Evolutionary conservation across 1,140 invertebrate genomes (phyloP).

Genomic region (Mercenaria mercenaria): DNA sequence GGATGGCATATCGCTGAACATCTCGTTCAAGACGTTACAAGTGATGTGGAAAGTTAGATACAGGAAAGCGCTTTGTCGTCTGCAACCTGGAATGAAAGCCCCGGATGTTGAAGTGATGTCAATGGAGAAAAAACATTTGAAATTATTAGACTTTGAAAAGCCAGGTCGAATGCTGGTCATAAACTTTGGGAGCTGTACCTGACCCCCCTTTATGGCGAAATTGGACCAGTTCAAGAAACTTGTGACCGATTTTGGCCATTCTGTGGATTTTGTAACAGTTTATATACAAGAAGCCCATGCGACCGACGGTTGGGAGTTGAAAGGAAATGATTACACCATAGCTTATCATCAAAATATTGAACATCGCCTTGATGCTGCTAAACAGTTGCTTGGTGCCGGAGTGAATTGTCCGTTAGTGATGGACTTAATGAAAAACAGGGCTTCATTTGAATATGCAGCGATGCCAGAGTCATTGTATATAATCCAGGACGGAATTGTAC

Average conservation of each 20-base stretch:
- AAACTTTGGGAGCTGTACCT: constrained; percentile 81
- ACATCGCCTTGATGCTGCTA: constrained; percentile 67
- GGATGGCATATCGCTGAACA: not conserved
- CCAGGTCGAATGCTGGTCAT: constrained; percentile 74
- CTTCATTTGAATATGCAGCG: constrained; percentile 47
- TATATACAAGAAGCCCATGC: constrained; percentile 80
- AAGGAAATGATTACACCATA: constrained; percentile 52
- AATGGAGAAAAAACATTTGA: constrained; percentile 54
- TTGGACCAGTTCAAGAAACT: constrained; percentile 69
- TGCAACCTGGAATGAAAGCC: constrained; percentile 39
- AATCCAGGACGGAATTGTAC: constrained; percentile 64
- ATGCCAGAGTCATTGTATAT: constrained; percentile 68
- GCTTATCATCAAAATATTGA: constrained; percentile 66
- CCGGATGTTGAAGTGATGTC: constrained; percentile 60
- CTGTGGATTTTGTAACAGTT: constrained; percentile 76
- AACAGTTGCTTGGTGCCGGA: constrained; percentile 32
- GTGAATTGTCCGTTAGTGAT: constrained; percentile 61
- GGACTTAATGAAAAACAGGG: constrained; percentile 70
- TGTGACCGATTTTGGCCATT: constrained; percentile 67
- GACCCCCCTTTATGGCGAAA: constrained; percentile 77
- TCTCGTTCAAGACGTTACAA: not conserved
- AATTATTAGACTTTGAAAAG: constrained; percentile 71
- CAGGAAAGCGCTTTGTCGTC: not conserved
- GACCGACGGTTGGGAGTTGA: constrained; percentile 73
- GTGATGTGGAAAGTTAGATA: not conserved